Evolutionary conservation across 2,113 vertebrate genomes (phyloP).

Genomic region (Melanostigma gelatinosum): DNA sequence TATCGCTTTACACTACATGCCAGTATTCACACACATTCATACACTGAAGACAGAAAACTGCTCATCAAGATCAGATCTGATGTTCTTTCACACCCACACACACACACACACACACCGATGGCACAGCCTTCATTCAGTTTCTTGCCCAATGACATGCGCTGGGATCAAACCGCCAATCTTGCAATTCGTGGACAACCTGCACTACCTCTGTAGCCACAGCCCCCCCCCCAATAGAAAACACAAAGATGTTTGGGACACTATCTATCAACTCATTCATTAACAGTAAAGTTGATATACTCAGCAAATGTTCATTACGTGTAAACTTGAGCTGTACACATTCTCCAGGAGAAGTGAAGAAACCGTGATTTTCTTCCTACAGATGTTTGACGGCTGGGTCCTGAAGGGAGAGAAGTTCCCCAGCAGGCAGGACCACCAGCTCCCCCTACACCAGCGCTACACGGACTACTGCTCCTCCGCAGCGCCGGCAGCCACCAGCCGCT

Average conservation of each 20-base stretch:
- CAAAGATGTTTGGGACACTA: not conserved
- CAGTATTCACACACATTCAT: not conserved
- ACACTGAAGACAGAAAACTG: too few relatives aligned
- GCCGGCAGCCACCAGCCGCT: constrained; percentile 79
- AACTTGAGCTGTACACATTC: not conserved
- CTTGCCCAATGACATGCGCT: too few relatives aligned
- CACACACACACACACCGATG: too few relatives aligned
- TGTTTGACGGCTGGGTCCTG: constrained; percentile 97
- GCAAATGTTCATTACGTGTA: not conserved
- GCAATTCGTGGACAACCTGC: not conserved
- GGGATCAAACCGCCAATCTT: not conserved
- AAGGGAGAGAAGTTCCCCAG: constrained; percentile 97
- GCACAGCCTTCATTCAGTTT: too few relatives aligned
- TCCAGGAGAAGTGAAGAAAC: not conserved
- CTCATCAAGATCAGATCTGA: not conserved
- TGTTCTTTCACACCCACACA: not conserved
- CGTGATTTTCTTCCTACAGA: constrained; percentile 72
- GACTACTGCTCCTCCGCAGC: constrained; percentile 88
- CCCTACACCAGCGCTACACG: constrained; percentile 86
- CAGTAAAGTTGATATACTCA: not conserved
- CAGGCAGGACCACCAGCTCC: constrained; percentile 89
- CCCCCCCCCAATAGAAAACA: too few relatives aligned
- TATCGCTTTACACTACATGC: not conserved
- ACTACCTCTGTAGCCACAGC: not conserved
- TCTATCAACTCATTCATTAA: not conserved